Conservation (phyloP, 2,797 vertebrate genomes). For the Syndactyla subalaris region DNA sequence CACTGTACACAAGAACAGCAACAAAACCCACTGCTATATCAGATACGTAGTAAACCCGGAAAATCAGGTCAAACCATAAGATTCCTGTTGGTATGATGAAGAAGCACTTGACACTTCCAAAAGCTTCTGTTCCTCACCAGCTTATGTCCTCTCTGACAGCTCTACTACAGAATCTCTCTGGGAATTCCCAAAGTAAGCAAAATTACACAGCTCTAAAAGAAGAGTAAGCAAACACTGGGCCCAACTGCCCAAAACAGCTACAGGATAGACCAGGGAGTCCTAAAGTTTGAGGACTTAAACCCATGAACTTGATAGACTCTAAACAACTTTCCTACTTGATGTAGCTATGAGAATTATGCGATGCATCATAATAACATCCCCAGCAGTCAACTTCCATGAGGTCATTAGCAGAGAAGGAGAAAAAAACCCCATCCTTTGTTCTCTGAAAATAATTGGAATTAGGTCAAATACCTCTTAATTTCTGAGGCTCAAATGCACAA, state of each 20-base stretch:
- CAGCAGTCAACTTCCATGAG: neutral
- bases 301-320: neutral
- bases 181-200: neutral
- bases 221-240: neutral
- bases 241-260: neutral
- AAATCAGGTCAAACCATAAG: neutral
- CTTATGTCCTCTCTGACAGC: neutral
- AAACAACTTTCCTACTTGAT: neutral
- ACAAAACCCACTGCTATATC: neutral
- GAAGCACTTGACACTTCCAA: neutral
- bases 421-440: neutral
- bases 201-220: neutral
- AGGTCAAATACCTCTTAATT: constrained; percentile 3
- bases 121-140: neutral
- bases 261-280: neutral
- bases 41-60: neutral
- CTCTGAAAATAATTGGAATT: neutral
- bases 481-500: neutral
- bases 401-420: neutral
- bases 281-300: neutral
- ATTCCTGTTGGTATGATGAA: neutral
- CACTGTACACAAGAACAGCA: neutral
- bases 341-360: neutral
- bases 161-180: neutral
- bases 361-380: neutral